phyloP scores from a whole-genome alignment of 1,140 invertebrate genomes.

The Tetramorium parvispinum region DNA sequence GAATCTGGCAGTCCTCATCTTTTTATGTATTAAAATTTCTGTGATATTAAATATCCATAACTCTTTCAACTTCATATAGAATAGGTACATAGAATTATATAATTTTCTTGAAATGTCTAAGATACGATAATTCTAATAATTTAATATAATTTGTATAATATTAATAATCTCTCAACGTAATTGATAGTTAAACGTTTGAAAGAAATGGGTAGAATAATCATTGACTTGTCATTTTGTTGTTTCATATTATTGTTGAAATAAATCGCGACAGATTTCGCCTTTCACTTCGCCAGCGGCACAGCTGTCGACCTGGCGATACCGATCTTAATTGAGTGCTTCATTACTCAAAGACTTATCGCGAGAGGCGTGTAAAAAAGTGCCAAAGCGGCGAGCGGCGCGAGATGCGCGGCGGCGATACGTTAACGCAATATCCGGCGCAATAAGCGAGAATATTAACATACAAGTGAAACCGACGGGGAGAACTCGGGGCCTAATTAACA shows the following conservation, averaged over 20 bases:
- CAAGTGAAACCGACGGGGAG: conserved; percentile 46
- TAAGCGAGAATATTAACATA: conserved; percentile 47
- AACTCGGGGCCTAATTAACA: conserved; percentile 54
- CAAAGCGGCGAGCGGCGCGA: conserved; percentile 33
- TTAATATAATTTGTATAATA: not conserved
- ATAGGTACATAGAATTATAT: not conserved
- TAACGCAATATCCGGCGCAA: conserved; percentile 57
- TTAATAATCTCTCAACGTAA: not conserved
- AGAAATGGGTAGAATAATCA: not conserved
- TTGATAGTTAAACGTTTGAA: not conserved
- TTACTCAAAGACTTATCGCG: conserved; percentile 59
- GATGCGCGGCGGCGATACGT: conserved; percentile 46
- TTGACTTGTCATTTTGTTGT: conserved; percentile 1
- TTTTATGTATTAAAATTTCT: not conserved
- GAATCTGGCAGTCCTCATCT: not conserved
- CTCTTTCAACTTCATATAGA: not conserved
- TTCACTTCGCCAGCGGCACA: conserved; percentile 44
- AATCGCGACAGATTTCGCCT: conserved; percentile 21
- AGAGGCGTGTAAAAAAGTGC: conserved; percentile 24
- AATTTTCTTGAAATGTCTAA: not conserved
- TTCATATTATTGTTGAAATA: conserved; percentile 33
- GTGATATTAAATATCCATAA: not conserved
- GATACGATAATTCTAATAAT: not conserved
- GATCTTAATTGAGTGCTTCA: conserved; percentile 62
- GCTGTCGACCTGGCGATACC: conserved; percentile 41